Base-by-base conservation (phyloP, 2,113 vertebrate genomes). In the Chlamydotis undulata region DNA sequence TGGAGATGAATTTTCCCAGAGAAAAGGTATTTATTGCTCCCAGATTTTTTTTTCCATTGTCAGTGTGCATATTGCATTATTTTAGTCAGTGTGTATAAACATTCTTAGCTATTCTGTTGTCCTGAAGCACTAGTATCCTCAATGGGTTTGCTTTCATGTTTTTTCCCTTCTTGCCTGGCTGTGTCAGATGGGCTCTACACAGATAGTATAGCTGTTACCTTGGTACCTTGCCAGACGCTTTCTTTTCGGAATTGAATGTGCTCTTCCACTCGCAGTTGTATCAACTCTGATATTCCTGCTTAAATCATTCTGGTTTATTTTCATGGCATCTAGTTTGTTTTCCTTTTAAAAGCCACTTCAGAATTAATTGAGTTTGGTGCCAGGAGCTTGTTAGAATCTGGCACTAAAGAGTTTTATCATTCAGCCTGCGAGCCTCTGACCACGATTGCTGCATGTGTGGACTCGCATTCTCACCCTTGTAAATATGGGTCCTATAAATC, bases 271-370 rank as follows among this genome's bases (percentile, higher is more conserved):
- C 0, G 0, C 75, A 53, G 21, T 95, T 92, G 33, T 81, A 91
- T 75, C 80, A 71, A 35, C 49, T 87, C 60, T 93, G 76, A 78
- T 95, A 92, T 60, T 85, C 56, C 81, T 83, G 65, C 63, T 96
- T 94, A 86, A 94, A 92, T 94, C 61, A 89, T 76, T 89, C 65
- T 6, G 35, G 64, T 94, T 90, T 92, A 93, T 92, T 94, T 96
- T 95, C 92, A 35, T 94, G 83, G 37, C 87, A 94, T 89, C 83
- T 82, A 75, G 64, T 96, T 92, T 96, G 80, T 92, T 95, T 94
- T 79, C 57, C 55, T 89, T 92, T 89, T 82, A 94, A 92, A 93
- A 95, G 49, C 49, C 70, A 37, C 79, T 87, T 90, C 74, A 82
- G 83, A 86, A 94, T 94, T 92, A 95, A 93, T 96, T 95, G 73